These are phyloP conservation scores for Plestiodon gilberti DNA, from an alignment of 2,113 vertebrate genomes.

Conservation along the genomic window DNA sequence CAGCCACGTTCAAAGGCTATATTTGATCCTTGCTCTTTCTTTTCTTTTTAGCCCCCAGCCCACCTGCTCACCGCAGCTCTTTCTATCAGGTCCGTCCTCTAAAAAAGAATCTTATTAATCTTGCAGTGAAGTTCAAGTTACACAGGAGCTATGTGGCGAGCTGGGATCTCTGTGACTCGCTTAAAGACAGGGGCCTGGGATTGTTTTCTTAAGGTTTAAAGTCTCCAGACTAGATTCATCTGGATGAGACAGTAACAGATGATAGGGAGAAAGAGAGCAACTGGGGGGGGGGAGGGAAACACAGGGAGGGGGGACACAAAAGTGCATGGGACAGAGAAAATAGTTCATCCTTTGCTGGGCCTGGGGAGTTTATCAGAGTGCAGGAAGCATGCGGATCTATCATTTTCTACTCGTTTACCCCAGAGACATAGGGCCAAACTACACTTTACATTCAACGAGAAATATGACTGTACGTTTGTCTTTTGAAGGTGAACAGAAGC, in stretches of 20 bases:
- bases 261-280: conserved; percentile 36
- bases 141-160: conserved; percentile 58
- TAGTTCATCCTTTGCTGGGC: background rate
- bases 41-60: conserved; percentile 62
- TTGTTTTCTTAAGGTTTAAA: conserved; percentile 56
- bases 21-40: conserved; percentile 68
- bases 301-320: background rate
- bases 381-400: background rate
- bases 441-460: background rate
- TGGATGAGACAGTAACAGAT: conserved; percentile 27
- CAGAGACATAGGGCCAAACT: background rate
- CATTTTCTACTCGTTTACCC: background rate
- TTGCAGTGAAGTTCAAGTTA: conserved; percentile 63
- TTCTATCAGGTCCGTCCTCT: conserved; percentile 71
- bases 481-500: no score
- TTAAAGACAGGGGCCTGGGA: conserved; percentile 51
- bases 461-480: no score
- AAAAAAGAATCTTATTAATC: conserved; percentile 66
- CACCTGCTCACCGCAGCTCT: conserved; percentile 72
- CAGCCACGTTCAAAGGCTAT: conserved; percentile 70
- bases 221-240: conserved; percentile 21
- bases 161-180: conserved; percentile 37
- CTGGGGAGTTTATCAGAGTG: background rate
- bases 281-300: background rate
- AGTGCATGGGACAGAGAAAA: background rate